Conservation (phyloP, 2,888 invertebrate genomes). For the Salticus scenicus region DNA sequence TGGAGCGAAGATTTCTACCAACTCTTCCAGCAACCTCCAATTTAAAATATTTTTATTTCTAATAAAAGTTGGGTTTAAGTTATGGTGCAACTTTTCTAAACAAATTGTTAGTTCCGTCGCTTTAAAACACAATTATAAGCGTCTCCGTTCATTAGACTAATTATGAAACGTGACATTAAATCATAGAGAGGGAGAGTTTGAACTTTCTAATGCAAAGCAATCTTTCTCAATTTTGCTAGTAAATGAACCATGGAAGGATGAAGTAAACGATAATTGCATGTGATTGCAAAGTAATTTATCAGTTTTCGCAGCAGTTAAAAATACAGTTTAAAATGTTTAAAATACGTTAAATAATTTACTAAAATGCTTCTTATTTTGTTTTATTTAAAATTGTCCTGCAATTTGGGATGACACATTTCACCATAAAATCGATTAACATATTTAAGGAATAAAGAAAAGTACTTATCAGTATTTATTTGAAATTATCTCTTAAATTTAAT, state of each 20-base stretch:
- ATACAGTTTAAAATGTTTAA: no score
- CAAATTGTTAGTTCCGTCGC: conserved; percentile 30
- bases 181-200: not conserved
- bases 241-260: not conserved
- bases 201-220: not conserved
- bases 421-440: no score
- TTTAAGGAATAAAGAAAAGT: no score
- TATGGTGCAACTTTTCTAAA: conserved; percentile 29
- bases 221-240: not conserved
- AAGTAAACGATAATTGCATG: not conserved
- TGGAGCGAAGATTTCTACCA: no score
- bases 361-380: no score
- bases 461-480: no score
- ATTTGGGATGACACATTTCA: no score
- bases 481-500: no score
- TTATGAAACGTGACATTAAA: not conserved
- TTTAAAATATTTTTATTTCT: conserved; percentile 42
- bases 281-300: not conserved
- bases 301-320: no score
- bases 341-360: no score
- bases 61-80: conserved; percentile 34
- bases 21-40: not conserved
- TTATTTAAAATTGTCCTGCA: no score
- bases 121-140: conserved; percentile 1
- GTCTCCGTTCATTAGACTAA: not conserved